Conservation (phyloP, 64 coral and sea anemone species). For the Platygyra sinensis region DNA sequence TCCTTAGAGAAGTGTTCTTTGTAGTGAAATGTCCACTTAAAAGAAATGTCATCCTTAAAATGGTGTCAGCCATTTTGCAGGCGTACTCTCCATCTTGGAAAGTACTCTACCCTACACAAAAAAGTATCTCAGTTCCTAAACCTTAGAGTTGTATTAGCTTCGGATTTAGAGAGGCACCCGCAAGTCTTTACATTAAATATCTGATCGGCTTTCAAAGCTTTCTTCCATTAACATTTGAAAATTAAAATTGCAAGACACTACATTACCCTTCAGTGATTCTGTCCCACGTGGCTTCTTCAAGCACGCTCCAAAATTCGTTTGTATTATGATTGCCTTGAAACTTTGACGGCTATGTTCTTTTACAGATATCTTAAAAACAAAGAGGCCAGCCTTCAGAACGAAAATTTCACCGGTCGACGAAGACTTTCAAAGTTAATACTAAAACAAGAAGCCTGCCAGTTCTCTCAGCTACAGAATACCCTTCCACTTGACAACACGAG, state of each 20-base stretch:
- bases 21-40: too few relatives aligned
- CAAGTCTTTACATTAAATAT: too few relatives aligned
- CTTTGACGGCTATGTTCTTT: background rate
- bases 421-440: background rate
- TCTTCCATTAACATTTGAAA: too few relatives aligned
- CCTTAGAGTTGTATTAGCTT: too few relatives aligned
- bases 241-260: background rate
- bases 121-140: too few relatives aligned
- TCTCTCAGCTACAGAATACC: background rate
- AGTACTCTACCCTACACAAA: too few relatives aligned
- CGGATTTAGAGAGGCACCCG: too few relatives aligned
- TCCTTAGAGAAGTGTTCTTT: too few relatives aligned
- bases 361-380: background rate
- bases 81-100: too few relatives aligned
- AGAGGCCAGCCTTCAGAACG: background rate
- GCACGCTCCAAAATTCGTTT: background rate
- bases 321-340: background rate
- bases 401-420: background rate
- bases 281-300: background rate
- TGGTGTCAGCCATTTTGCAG: too few relatives aligned
- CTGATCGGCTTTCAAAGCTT: too few relatives aligned
- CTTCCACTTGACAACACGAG: background rate
- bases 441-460: background rate
- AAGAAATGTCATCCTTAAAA: too few relatives aligned
- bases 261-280: background rate